These are phyloP conservation scores for Metellina segmentata DNA, from an alignment of 2,888 invertebrate genomes.

Conservation along the genomic window DNA sequence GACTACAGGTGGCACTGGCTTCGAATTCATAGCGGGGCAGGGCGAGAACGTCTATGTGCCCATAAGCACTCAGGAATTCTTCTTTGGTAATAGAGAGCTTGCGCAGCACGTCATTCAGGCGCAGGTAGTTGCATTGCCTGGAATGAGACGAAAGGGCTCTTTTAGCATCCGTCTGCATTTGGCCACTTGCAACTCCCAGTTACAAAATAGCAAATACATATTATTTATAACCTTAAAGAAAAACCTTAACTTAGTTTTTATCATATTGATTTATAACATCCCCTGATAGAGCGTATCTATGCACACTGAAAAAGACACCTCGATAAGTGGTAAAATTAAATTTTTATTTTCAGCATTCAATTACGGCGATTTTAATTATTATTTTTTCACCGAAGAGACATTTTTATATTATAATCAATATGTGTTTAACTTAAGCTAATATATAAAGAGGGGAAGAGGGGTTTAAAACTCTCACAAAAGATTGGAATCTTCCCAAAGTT, in stretches of 20 bases:
- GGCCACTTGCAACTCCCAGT: too few species aligned
- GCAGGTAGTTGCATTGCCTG: constrained; percentile 78
- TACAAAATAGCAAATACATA: too few species aligned
- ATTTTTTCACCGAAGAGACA: too few species aligned
- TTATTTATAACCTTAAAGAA: neutral
- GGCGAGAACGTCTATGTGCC: constrained; percentile 75
- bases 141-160: neutral
- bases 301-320: too few species aligned
- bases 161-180: neutral
- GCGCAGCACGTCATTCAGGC: constrained; percentile 77
- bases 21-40: constrained; percentile 76
- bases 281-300: neutral
- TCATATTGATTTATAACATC: neutral
- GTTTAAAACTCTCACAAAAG: too few species aligned
- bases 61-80: constrained; percentile 64
- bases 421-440: too few species aligned
- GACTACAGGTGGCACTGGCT: constrained; percentile 76
- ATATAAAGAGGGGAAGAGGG: too few species aligned
- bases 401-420: too few species aligned
- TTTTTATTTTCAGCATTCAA: too few species aligned
- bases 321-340: too few species aligned
- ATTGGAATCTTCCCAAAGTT: too few species aligned
- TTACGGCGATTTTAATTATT: too few species aligned
- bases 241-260: neutral
- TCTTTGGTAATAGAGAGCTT: constrained; percentile 77